Evolutionary conservation across 1,140 invertebrate species (phyloP).

Genomic region (Dinothrombium tinctorium): DNA sequence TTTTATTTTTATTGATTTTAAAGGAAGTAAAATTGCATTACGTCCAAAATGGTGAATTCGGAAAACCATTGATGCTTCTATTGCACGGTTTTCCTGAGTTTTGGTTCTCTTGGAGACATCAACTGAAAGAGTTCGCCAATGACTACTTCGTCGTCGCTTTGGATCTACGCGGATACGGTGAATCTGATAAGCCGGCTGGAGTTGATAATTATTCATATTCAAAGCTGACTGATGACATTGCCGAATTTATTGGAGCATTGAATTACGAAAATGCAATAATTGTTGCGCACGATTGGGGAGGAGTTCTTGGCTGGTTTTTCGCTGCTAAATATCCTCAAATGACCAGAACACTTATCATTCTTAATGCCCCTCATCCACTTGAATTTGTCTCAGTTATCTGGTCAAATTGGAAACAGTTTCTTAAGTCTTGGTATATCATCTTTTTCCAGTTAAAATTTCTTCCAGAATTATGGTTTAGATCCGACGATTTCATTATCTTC

Average conservation of each 20-base stretch:
- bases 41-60: slow-evolving; percentile 20
- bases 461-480: too few species aligned
- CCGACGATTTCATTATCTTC: too few species aligned
- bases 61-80: slow-evolving; percentile 22
- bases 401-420: slow-evolving; percentile 28
- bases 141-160: slow-evolving; percentile 32
- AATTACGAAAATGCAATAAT: slow-evolving; percentile 13
- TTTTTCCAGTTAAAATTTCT: slow-evolving; percentile 44
- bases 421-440: slow-evolving; percentile 31
- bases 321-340: slow-evolving; percentile 35
- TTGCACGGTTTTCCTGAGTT: slow-evolving; percentile 28
- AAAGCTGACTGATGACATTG: slow-evolving; percentile 37
- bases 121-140: slow-evolving; percentile 21
- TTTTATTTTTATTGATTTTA: too few species aligned
- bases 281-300: slow-evolving; percentile 23
- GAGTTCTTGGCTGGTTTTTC: slow-evolving; percentile 25
- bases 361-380: slow-evolving; percentile 49
- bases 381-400: slow-evolving; percentile 32
- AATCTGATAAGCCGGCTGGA: slow-evolving; percentile 48
- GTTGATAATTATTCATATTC: slow-evolving; percentile 33
- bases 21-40: slow-evolving; percentile 19
- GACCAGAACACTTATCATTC: slow-evolving; percentile 40
- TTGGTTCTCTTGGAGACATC: slow-evolving; percentile 27
- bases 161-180: slow-evolving; percentile 53
- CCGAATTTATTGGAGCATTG: slow-evolving; percentile 13